Percentiles rank a stretch among this genome's conserved stretches.
Evolutionary conservation across 2,797 vertebrate genomes (phyloP).

Genomic region (Hapalemur alaotrensis): DNA sequence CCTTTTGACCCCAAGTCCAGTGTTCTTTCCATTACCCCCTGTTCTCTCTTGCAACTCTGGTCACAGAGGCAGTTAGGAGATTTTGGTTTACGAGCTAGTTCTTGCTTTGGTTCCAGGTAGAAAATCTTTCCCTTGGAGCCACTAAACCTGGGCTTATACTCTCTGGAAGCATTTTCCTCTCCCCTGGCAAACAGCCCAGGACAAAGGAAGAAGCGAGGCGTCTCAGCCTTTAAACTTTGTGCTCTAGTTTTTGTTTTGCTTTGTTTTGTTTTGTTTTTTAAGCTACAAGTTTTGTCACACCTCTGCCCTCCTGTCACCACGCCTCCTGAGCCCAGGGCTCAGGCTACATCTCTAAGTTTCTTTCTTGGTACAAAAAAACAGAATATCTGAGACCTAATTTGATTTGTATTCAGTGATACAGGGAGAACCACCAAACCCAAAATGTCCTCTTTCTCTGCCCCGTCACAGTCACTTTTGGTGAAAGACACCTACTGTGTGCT

Average conservation of each 20-base stretch:
- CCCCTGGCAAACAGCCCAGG: conserved; percentile 42
- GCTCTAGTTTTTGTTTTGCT: neutral
- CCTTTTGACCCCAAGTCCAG: neutral
- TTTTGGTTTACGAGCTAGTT: neutral
- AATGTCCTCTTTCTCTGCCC: neutral
- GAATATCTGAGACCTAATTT: neutral
- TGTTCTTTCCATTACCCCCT: neutral
- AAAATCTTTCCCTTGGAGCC: conserved; percentile 22
- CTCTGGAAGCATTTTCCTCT: conserved; percentile 32
- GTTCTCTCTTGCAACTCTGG: neutral
- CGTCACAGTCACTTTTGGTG: neutral
- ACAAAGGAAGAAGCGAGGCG: neutral
- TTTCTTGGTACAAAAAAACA: neutral
- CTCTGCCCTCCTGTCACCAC: neutral
- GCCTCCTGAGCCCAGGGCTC: neutral
- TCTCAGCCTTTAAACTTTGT: neutral
- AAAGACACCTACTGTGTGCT: neutral
- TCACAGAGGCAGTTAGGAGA: neutral
- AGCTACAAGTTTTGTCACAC: neutral
- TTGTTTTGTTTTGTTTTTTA: neutral
- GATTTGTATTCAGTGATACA: neutral
- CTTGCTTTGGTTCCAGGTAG: conserved; percentile 41
- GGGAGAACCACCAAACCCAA: neutral
- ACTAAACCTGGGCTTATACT: neutral
- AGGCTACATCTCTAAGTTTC: neutral